phyloP scores from a whole-genome alignment of 2,888 invertebrate genomes.

The Calliopum simillimum region DNA sequence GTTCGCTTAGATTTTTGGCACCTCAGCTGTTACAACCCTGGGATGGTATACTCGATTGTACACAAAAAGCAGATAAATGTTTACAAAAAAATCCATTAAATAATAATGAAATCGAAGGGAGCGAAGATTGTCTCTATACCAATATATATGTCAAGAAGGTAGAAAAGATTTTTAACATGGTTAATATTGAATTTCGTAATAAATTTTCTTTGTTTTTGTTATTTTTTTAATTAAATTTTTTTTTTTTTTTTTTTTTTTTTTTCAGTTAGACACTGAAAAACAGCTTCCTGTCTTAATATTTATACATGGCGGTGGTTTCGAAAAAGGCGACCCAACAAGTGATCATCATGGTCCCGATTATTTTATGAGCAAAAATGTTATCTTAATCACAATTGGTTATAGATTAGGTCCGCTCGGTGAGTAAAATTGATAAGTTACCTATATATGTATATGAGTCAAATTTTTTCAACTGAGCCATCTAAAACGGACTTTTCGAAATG shows the following conservation, averaged over 20 bases:
- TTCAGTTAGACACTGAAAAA: conserved; percentile 46
- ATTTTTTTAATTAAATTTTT: not conserved
- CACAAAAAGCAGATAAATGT: conserved; percentile 56
- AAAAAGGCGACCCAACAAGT: conserved; percentile 63
- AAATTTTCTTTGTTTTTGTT: not conserved
- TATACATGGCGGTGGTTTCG: conserved; percentile 69
- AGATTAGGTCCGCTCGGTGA: conserved; percentile 67
- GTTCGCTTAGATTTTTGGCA: conserved; percentile 62
- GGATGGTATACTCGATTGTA: conserved; percentile 65
- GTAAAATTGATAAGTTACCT: not conserved
- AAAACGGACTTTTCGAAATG: no score
- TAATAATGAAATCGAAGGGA: conserved; percentile 60
- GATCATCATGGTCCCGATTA: conserved; percentile 66
- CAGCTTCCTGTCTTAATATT: conserved; percentile 66
- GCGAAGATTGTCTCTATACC: conserved; percentile 70
- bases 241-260: not conserved
- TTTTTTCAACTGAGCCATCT: no score
- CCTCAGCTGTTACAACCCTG: conserved; percentile 66
- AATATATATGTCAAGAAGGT: conserved; percentile 65
- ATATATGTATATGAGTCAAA: no score
- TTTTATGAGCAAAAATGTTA: conserved; percentile 66
- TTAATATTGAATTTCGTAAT: not conserved
- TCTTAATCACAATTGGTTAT: conserved; percentile 68
- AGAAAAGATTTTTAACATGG: conserved; percentile 35
- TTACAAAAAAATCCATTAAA: conserved; percentile 60